These are phyloP conservation scores for Trachelus iudaicus DNA, from an alignment of 2,888 invertebrate genomes.

Conservation along the genomic window DNA sequence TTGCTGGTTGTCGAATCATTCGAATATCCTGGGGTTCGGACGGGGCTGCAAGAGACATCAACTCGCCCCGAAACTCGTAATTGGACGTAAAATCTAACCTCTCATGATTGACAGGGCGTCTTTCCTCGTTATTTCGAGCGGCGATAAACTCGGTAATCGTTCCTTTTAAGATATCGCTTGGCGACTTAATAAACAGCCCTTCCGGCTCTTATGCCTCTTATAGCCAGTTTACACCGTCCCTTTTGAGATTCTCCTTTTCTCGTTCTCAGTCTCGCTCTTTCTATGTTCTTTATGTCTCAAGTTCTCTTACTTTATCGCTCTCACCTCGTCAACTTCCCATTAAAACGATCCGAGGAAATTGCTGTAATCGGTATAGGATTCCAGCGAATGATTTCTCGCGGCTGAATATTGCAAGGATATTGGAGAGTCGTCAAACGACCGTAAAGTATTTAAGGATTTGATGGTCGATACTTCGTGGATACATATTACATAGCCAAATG, in stretches of 20 bases:
- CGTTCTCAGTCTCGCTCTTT: not conserved
- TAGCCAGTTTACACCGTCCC: not conserved
- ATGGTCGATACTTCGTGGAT: no score
- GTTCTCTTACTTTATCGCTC: not conserved
- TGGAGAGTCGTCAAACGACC: no score
- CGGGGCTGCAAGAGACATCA: conserved; percentile 8
- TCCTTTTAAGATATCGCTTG: conserved; percentile 17
- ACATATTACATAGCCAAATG: no score
- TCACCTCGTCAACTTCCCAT: not conserved
- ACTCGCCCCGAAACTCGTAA: conserved; percentile 24
- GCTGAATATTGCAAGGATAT: no score
- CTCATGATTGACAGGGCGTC: conserved; percentile 40
- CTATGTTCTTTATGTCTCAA: not conserved
- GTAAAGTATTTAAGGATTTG: no score
- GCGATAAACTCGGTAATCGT: conserved; percentile 34
- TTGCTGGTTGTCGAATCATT: not conserved
- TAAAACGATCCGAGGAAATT: no score
- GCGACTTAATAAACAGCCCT: conserved; percentile 7
- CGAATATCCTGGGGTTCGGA: not conserved
- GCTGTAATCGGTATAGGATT: no score
- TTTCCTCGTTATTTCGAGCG: conserved; percentile 12
- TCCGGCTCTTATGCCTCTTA: not conserved
- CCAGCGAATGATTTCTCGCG: no score
- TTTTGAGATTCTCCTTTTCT: not conserved
- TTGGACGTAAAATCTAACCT: conserved; percentile 51